A percentile compares a stretch with the other conserved stretches of the same genome.
These are phyloP conservation scores for Myopa tessellatipennis DNA, from an alignment of 2,888 invertebrate species.

Conservation along the genomic window DNA sequence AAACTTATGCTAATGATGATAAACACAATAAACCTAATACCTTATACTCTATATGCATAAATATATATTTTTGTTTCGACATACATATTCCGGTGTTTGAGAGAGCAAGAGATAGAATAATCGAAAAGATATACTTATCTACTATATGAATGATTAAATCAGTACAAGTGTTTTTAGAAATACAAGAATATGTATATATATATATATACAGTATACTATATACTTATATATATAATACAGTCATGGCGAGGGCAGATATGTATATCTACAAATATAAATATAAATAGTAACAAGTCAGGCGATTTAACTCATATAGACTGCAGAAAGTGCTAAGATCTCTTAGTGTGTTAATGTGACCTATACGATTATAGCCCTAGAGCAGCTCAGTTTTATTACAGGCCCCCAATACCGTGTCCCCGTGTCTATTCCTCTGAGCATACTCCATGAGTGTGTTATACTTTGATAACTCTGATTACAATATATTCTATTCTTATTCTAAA, in stretches of 20 bases:
- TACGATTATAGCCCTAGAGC: slow-evolving; percentile 21
- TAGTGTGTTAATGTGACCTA: neutral
- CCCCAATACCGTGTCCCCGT: neutral
- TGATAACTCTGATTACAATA: no score
- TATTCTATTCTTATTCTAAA: no score
- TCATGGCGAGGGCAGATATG: neutral
- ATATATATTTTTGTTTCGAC: neutral
- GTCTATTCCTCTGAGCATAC: neutral
- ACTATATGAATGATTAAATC: neutral
- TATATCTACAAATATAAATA: neutral
- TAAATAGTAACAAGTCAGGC: neutral
- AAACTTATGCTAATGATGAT: neutral
- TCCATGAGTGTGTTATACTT: no score
- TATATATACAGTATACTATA: no score
- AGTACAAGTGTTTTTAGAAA: neutral
- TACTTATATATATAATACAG: neutral
- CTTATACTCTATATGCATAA: no score
- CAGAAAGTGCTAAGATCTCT: neutral
- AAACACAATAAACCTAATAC: neutral
- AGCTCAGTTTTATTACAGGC: slow-evolving; percentile 12
- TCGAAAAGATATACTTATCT: no score
- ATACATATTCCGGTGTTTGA: neutral
- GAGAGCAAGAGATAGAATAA: no score
- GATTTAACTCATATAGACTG: neutral
- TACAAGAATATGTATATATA: no score